Percentiles rank a stretch among this genome's conserved stretches.
phyloP scores from a whole-genome alignment of 2,113 vertebrate species.

The Sorex araneus region DNA sequence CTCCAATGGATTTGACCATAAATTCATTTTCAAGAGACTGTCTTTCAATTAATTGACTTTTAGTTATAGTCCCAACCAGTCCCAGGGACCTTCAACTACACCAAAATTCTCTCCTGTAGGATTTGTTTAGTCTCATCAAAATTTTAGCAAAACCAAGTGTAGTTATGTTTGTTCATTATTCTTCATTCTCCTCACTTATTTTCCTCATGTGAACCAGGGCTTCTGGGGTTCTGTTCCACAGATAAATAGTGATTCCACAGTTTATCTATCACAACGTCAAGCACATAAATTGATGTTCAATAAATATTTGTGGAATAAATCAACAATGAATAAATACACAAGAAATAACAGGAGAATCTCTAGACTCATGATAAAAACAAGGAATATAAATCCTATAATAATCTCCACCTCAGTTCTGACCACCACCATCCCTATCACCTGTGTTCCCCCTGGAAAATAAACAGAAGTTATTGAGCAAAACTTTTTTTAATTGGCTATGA shows the following conservation, averaged over 20 bases:
- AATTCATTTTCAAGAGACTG: constrained; percentile 65
- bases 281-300: background rate
- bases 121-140: constrained; percentile 40
- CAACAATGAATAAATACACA: background rate
- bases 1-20: background rate
- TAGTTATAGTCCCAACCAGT: constrained; percentile 34
- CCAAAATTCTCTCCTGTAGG: constrained; percentile 50
- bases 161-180: background rate
- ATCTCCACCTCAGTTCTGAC: background rate
- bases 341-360: constrained; percentile 15
- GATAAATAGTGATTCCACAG: background rate
- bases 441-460: constrained; percentile 41
- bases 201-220: background rate
- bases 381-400: background rate
- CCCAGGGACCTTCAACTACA: constrained; percentile 2
- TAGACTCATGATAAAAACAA: constrained; percentile 49
- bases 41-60: constrained; percentile 66
- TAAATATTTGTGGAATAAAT: constrained; percentile 40
- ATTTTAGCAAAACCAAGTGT: constrained; percentile 62
- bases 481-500: background rate
- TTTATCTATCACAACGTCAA: background rate
- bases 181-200: background rate
- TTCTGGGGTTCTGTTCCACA: constrained; percentile 20
- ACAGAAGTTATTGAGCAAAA: constrained; percentile 34
- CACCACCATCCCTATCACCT: background rate